Evolutionary conservation across 2,888 invertebrate species (phyloP), one percentile per base, ranked within the genome.

Genomic region (Neoitamus cyanurus): DNA sequence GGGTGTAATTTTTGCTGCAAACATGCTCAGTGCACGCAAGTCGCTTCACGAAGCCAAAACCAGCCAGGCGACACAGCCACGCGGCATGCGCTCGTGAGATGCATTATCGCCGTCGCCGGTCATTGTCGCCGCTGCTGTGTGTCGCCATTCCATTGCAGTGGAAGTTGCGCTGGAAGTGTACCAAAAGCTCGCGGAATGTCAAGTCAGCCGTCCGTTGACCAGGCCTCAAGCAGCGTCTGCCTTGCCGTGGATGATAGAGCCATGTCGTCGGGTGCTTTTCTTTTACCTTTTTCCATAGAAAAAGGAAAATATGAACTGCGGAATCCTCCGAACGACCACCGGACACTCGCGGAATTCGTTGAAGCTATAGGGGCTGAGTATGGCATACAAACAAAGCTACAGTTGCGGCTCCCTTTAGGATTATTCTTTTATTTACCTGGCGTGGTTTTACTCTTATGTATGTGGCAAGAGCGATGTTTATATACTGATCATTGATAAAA

Each of bases 201-300:
- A 31, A 73, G 34, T n/a, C n/a, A n/a, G n/a, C n/a, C 73, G 15
- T 73, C 15, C 73, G 9, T 73, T 73, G 73, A 73, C 73, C 36
- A 73, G 31, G 15, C 20, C 36, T 6, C 34, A 73, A 15, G 9
- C 73, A 13, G 31, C n/a, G n/a, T n/a, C n/a, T n/a, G n/a, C n/a
- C n/a, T n/a, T n/a, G n/a, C 20, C 31, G 7, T 13, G 15, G 73
- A n/a, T 9, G 73, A 73, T 34, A 31, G 72, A 72, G 11, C 4
- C 34, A 37, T 11, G 37, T 37, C 11, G 13, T 37, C 11, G 37
- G 13, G 42, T 0, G 13, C 13, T 42, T 42, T 15, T n/a, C n/a
- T n/a, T 42, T n/a, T 42, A n/a, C n/a, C n/a, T 42, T 37, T 13
- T 37, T 3, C 15, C 42, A 42, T n/a, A n/a, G 6, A 42, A 42